phyloP scores from a whole-genome alignment of 2,113 vertebrate species.

The Entomyzon cyanotis region DNA sequence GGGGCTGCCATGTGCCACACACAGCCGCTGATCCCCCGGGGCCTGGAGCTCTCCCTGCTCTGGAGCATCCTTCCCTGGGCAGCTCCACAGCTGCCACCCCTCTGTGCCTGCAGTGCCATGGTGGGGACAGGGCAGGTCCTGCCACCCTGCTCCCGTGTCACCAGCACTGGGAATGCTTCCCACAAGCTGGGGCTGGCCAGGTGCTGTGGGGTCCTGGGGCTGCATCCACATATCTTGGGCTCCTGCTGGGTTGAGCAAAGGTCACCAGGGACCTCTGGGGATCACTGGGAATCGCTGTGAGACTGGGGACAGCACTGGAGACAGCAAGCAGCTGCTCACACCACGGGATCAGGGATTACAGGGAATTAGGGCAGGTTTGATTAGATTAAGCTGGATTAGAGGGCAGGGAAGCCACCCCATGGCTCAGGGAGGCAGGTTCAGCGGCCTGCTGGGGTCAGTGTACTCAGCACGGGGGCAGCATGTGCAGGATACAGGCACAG shows the following conservation, averaged over 20 bases:
- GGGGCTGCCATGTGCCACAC: not conserved
- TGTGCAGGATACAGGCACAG: rapidly evolving
- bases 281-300: rapidly evolving
- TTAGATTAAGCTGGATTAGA: constrained; percentile 21
- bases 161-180: rapidly evolving
- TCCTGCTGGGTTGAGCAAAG: not conserved
- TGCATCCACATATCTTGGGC: rapidly evolving
- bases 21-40: rapidly evolving
- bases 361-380: constrained; percentile 22
- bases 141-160: not conserved
- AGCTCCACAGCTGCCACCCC: not conserved
- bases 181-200: not conserved
- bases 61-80: rapidly evolving
- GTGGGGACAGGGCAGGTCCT: not conserved
- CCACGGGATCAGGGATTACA: not conserved
- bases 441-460: not conserved
- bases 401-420: not conserved
- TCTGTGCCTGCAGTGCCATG: not conserved
- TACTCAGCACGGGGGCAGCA: rapidly evolving
- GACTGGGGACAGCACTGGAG: not conserved
- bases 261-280: not conserved
- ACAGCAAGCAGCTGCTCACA: not conserved
- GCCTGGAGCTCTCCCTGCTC: not conserved
- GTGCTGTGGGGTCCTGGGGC: not conserved
- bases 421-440: not conserved